Base-by-base conservation (phyloP, 2,888 invertebrate species). In the Apotomis betuletana region DNA sequence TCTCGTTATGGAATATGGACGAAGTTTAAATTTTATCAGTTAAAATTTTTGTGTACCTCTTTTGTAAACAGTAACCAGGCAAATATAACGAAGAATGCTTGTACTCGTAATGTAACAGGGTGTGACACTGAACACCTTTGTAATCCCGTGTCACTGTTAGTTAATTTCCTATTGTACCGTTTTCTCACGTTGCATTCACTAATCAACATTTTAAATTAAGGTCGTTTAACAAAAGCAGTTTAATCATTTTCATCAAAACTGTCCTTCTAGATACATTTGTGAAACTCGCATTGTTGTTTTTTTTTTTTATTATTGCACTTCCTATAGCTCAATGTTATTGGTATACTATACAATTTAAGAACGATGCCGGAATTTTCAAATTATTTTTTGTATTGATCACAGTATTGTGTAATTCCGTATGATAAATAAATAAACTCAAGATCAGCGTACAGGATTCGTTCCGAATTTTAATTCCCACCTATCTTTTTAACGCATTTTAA, bases 201-300 rank as follows among this genome's bases (percentile, higher is more conserved):
- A 73, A 73, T 74, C 67, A 74, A 70, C 64, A 68, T 73, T 75
- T 68, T 73, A 75, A 78, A 80, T 79, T 78, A 83, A 83, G 81
- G 85, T 76, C 84, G 77, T 74, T 74, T 65, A 78, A 81, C 83
- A 83, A 84, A 83, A 82, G 77, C 80, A 80, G 74, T 75, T 79
- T 63, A 58, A 70, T 70, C 63, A 67, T 74, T 67, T 70, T 70
- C 65, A 70, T 74, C 70, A 63, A 51, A 59, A 57, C 13, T 73
- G 70, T 73, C 70, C 61, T 65, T 67, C 67, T 59, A 62, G 41
- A 62, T 74, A 57, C 63, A 44, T 51, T 60, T 60, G 13, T 60
- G 60, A 10, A 59, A 41, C 60, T 9, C 27, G 9, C 54, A 60
- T 71, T 69, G 69, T 74, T 70, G 52, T 58, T 63, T 65, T 36